These are phyloP conservation scores for Alethe castanea DNA, from an alignment of 2,113 vertebrate species.

Conservation along the genomic window DNA sequence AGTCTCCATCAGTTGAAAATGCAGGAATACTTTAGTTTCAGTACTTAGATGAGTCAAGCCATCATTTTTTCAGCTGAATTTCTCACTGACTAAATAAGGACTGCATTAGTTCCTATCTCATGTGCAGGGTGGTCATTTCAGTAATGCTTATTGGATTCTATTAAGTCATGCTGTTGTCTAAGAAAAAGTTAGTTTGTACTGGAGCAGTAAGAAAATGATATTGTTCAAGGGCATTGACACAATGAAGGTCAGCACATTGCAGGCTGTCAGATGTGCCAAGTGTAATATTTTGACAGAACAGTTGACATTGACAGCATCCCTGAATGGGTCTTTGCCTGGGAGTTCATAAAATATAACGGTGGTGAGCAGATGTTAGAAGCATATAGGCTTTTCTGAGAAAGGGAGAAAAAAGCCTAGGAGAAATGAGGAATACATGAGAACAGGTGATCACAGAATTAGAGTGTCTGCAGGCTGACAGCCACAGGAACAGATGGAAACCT, in stretches of 20 bases:
- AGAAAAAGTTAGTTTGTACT: not conserved
- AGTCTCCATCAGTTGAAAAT: not conserved
- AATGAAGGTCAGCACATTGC: not conserved
- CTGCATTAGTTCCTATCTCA: not conserved
- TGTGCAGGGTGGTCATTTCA: not conserved
- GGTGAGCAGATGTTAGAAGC: conserved; percentile 20
- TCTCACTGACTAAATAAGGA: not conserved
- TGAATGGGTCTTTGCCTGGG: conserved; percentile 11
- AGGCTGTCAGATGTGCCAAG: not conserved
- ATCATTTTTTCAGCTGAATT: not conserved
- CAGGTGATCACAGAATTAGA: conserved; percentile 46
- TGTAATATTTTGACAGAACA: not conserved
- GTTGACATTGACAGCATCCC: not conserved
- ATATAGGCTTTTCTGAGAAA: conserved; percentile 7
- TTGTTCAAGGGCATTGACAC: not conserved
- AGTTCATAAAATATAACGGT: conserved; percentile 34
- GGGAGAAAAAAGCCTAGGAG: not conserved
- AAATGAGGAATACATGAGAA: conserved; percentile 22
- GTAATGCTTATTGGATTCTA: not conserved
- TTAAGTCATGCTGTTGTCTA: not conserved
- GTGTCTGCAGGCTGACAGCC: conserved; percentile 38
- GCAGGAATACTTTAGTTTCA: not conserved
- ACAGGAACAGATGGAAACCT: conserved; percentile 25
- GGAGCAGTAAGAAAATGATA: not conserved
- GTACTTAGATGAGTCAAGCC: not conserved